Conservation (phyloP, 2,888 invertebrate species). For the Oscheius sp. region DNA sequence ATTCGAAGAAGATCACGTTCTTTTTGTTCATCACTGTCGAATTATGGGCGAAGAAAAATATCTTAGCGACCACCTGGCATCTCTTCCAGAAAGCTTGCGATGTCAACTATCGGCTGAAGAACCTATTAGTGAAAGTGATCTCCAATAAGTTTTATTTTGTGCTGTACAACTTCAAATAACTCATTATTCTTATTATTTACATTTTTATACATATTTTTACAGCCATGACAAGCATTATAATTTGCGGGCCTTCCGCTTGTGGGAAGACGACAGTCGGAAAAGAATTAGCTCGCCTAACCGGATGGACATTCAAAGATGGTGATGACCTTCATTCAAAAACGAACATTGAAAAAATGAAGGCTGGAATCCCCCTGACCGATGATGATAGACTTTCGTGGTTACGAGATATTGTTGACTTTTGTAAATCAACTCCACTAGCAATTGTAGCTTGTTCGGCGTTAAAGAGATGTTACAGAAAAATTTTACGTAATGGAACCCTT, state of each 20-base stretch:
- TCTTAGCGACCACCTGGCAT: neutral
- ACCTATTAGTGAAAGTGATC: too few species aligned
- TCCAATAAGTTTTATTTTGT: too few species aligned
- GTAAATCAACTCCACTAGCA: neutral
- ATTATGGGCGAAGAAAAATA: neutral
- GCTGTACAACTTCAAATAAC: too few species aligned
- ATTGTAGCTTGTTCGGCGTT: constrained; percentile 71
- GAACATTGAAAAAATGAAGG: neutral
- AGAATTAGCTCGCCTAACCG: neutral
- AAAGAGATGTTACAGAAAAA: constrained; percentile 68
- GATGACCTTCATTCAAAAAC: neutral
- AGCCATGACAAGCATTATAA: too few species aligned
- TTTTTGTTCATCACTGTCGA: neutral
- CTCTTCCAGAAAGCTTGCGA: too few species aligned
- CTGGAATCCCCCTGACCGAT: constrained; percentile 48
- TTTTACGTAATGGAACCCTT: neutral
- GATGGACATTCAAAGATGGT: constrained; percentile 12
- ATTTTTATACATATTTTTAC: too few species aligned
- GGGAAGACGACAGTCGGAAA: constrained; percentile 4
- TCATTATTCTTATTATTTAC: too few species aligned
- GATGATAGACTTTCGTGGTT: constrained; percentile 71
- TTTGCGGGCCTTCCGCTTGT: neutral
- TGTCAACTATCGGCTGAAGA: too few species aligned
- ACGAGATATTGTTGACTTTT: constrained; percentile 34
- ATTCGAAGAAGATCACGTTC: constrained; percentile 10